phyloP scores from a whole-genome alignment of 2,888 invertebrate species.

The Trimorus sp. region DNA sequence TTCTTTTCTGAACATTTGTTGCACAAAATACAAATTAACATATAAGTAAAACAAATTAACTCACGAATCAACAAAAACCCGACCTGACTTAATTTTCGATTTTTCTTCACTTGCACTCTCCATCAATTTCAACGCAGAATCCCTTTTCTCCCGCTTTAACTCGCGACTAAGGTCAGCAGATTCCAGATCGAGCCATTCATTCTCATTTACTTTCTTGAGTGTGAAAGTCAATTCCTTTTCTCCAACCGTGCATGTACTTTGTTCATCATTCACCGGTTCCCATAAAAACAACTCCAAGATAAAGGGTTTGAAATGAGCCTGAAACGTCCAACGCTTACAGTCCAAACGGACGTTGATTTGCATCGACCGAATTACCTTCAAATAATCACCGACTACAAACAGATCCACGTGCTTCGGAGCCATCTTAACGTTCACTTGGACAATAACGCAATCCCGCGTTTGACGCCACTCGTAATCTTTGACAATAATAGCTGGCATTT shows the following conservation, averaged over 20 bases:
- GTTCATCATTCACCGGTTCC: constrained; percentile 84
- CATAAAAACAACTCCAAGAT: constrained; percentile 89
- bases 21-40: constrained; percentile 5
- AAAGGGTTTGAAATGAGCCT: constrained; percentile 87
- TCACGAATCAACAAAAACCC: constrained; percentile 14
- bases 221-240: constrained; percentile 86
- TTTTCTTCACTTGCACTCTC: constrained; percentile 84
- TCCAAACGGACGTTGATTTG: too few species aligned
- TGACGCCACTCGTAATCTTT: constrained; percentile 91
- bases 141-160: constrained; percentile 84
- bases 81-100: constrained; percentile 82
- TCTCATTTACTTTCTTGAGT: constrained; percentile 84
- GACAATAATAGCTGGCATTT: constrained; percentile 87
- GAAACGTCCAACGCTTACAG: neutral
- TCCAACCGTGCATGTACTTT: constrained; percentile 86
- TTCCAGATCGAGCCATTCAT: constrained; percentile 84
- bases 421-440: constrained; percentile 86
- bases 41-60: neutral
- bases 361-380: constrained; percentile 83
- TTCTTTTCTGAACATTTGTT: constrained; percentile 80
- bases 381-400: constrained; percentile 86
- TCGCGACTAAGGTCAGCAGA: constrained; percentile 83
- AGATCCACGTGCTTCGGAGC: constrained; percentile 86
- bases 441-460: constrained; percentile 84
- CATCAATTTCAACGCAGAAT: constrained; percentile 83